Conservation (phyloP, 2,113 vertebrate species). For the Cinclus mexicanus region DNA sequence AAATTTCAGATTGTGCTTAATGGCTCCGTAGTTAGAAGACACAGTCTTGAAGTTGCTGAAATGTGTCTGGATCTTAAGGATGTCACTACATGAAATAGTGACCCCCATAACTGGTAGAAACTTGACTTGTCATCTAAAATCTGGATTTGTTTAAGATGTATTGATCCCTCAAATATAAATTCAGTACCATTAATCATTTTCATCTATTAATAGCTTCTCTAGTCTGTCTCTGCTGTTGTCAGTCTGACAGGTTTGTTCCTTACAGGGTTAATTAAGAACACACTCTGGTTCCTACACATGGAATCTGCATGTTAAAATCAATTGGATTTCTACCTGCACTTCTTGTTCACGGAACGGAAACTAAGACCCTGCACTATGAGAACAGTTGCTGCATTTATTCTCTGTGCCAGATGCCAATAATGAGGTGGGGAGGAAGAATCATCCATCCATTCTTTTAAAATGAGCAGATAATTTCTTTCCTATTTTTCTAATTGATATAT, state of each 20-base stretch:
- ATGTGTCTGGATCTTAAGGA: not conserved
- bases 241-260: not conserved
- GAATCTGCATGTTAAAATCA: not conserved
- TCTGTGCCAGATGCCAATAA: not conserved
- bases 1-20: not conserved
- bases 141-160: not conserved
- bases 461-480: not conserved
- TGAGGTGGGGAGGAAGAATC: not conserved
- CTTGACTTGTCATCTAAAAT: not conserved
- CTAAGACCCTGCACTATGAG: not conserved
- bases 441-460: not conserved
- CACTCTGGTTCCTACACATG: not conserved
- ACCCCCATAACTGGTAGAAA: not conserved
- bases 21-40: not conserved
- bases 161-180: not conserved
- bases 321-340: not conserved
- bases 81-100: not conserved
- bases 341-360: not conserved
- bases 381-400: not conserved
- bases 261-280: not conserved
- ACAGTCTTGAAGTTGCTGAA: not conserved
- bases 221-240: not conserved
- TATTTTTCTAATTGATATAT: not conserved
- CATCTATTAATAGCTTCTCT: not conserved
- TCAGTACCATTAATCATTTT: not conserved